Evolutionary conservation across 2,888 invertebrate species (phyloP), one percentile per base, ranked within the genome.

Genomic region (Pristionchus exspectatus): DNA sequence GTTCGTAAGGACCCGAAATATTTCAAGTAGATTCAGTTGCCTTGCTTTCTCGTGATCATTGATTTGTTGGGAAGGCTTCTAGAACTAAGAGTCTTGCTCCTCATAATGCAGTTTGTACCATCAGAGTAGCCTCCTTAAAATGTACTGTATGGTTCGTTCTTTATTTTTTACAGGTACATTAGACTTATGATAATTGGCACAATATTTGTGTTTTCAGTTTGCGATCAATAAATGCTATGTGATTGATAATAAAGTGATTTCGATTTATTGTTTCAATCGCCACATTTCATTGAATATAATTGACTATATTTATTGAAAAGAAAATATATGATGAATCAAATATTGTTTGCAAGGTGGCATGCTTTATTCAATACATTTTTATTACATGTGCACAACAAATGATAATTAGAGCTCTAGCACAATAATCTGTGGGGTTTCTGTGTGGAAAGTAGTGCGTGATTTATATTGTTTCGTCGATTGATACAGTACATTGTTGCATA

Each of bases 111-210:
- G 16, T 18, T 72, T 72, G 69, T 72, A 72, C 2, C 16, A 30
- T 72, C 69, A 72, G 69, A 27, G 69, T 69, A 69, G 27, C 30
- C 30, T 69, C 30, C 30, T 69, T 69, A 30, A 27, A 72, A 27
- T 30, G 69, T 72, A 27, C 69, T 30, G 69, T 33, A 44, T 81
- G 81, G 0, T 81, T 77, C 21, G 27, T 81, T 44, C 50, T 54
- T n/a, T 24, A 54, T 50, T 54, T 44, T 38, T 81, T 81, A 81
- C 81, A 14, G 81, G 81, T 81, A 81, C 50, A 81, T 81, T 81
- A 81, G 81, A 81, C 50, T 54, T 14, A 72, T 81, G 81, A 81
- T 81, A 81, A 54, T 81, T 81, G n/a, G 54, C 81, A 18, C 81
- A 81, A 72, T 72, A 54, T 81, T 81, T 81, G 38, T 21, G 69